Percentiles rank a stretch among this genome's conserved stretches.
These are phyloP conservation scores for Chaetodon trifasciatus DNA, from an alignment of 2,797 vertebrate species.

Conservation along the genomic window DNA sequence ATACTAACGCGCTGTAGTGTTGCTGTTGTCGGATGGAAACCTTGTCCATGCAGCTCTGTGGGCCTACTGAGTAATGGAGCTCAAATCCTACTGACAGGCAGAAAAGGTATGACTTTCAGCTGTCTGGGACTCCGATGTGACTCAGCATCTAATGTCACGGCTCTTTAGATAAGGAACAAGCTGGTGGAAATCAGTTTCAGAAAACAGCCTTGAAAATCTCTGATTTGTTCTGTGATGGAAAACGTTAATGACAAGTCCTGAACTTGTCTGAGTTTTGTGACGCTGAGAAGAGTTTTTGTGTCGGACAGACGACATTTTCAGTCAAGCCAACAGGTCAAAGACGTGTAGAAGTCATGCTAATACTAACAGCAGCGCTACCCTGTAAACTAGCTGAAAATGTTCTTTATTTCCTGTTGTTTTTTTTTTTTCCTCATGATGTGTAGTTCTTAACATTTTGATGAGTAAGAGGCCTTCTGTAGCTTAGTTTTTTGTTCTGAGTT, in stretches of 20 bases:
- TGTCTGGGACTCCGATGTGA: constrained; percentile 39
- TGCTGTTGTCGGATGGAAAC: constrained; percentile 32
- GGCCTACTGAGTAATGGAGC: constrained; percentile 41
- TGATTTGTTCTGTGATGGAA: constrained; percentile 26
- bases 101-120: constrained; percentile 52
- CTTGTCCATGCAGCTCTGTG: neutral
- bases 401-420: neutral
- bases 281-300: neutral
- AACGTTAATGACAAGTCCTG: constrained; percentile 2
- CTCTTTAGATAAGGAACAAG: constrained; percentile 31
- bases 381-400: neutral
- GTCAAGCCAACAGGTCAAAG: constrained; percentile 10
- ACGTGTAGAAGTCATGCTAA: constrained; percentile 20
- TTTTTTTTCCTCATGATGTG: constrained; percentile 3
- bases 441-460: neutral
- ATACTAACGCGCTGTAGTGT: constrained; percentile 32
- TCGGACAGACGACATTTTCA: neutral
- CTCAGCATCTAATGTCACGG: constrained; percentile 34
- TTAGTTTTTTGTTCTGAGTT: too few species aligned
- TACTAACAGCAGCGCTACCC: neutral
- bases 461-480: neutral
- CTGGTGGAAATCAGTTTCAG: constrained; percentile 31
- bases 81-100: constrained; percentile 40
- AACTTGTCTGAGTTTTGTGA: constrained; percentile 25
- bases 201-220: constrained; percentile 14